Evolutionary conservation across 2,888 invertebrate genomes (phyloP), one percentile per base, ranked within the genome.

Genomic region (Epirrhoe tristata): DNA sequence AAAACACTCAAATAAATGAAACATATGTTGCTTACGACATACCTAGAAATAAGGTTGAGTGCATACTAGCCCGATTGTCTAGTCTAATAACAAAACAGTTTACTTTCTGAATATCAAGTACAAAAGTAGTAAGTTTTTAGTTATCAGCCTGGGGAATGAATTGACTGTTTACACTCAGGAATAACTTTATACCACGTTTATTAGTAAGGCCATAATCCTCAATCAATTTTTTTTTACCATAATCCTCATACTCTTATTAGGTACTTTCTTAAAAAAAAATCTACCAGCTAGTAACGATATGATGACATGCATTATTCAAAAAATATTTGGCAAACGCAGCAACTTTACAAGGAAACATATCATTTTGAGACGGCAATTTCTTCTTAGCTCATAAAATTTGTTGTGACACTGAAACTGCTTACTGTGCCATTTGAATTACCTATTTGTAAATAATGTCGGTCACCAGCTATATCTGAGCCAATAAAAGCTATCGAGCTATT

Each of bases 381-480:
- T 60, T 32, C 17, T 39, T 51, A 55, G 24, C 43, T 65, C 65
- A 43, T 59, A 64, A 59, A 64, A 55, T 59, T 50, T 59, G 14
- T 56, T 17, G 65, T 51, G 43, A 50, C 59, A 56, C 36, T 32
- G 8, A 65, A 52, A 59, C 24, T 58, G 52, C n/a, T 53, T 54
- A 31, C 54, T 32, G 17, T 14, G 64, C 53, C 0, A 48, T 51
- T 65, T 55, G 39, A 60, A 54, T 46, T 54, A 16, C 31, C 32
- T 43, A 52, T 10, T 43, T 46, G 46, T 46, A 60, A 54, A 46
- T 60, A 53, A 6, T n/a, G 34, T 39, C 16, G 52, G 24, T 43
- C 52, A 48, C 48, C 24, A 24, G 24, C 1, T 16, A 12, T 46
- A 14, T 46, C 1, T 48, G 16, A 48, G 48, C 48, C 48, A 48